Conservation (phyloP, 2,797 vertebrate genomes). For the Miichthys miiuy region DNA sequence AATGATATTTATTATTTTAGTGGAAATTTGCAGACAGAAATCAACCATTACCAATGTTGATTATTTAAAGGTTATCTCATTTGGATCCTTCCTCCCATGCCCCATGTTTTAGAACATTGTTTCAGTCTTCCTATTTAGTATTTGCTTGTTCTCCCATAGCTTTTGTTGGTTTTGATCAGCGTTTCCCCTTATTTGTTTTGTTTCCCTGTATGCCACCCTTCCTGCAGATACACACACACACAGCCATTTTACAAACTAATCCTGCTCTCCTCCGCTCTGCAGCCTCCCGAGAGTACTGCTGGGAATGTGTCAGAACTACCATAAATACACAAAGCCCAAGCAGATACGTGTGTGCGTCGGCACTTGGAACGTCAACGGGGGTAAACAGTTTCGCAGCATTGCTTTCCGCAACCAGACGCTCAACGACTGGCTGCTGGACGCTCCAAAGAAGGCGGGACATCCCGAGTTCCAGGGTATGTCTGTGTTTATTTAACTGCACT, state of each 20-base stretch:
- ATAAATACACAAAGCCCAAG: constrained; percentile 94
- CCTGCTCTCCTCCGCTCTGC: constrained; percentile 27
- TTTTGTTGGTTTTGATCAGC: constrained; percentile 35
- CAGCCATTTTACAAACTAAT: constrained; percentile 32
- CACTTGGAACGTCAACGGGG: constrained; percentile 98
- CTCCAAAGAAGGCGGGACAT: constrained; percentile 91
- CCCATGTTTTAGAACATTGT: constrained; percentile 47
- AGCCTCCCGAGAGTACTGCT: constrained; percentile 97
- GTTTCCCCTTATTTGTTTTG: constrained; percentile 16
- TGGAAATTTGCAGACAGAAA: constrained; percentile 33
- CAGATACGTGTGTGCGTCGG: constrained; percentile 93
- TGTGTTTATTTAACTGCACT: neutral
- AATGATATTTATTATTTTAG: too few species aligned
- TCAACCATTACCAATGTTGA: constrained; percentile 63
- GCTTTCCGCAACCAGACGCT: constrained; percentile 98
- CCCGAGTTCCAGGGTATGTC: constrained; percentile 93
- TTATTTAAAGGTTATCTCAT: constrained; percentile 42
- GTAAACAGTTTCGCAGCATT: constrained; percentile 98
- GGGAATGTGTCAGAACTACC: constrained; percentile 97
- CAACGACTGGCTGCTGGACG: constrained; percentile 97
- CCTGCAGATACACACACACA: neutral
- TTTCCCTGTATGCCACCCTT: constrained; percentile 17
- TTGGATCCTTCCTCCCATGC: constrained; percentile 10
- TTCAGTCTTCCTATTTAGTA: constrained; percentile 40
- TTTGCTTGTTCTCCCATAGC: constrained; percentile 28